A percentile compares a stretch with the other conserved stretches of the same genome.
Evolutionary conservation across 2,113 vertebrate species (phyloP).

Genomic region (Caracal caracal): DNA sequence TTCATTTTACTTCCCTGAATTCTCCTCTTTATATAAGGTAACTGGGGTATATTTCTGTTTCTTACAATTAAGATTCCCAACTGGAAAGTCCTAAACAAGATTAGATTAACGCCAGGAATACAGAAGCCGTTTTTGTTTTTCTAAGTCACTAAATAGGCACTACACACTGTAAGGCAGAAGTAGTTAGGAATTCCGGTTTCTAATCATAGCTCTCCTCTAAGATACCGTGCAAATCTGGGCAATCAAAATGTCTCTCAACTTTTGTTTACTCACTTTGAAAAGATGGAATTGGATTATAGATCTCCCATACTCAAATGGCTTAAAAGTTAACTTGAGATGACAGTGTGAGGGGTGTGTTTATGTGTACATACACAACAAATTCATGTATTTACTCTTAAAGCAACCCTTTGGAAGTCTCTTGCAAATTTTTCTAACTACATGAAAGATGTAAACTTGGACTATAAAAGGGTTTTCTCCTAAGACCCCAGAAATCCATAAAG

Average conservation of each 20-base stretch:
- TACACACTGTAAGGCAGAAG: neutral
- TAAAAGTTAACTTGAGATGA: conserved; percentile 36
- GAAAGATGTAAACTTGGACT: neutral
- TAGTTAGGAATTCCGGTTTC: conserved; percentile 9
- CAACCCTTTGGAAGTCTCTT: neutral
- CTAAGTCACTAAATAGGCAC: neutral
- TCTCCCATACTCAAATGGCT: neutral
- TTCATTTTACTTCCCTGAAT: neutral
- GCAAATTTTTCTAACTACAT: neutral
- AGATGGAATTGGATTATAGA: neutral
- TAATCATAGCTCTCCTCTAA: neutral
- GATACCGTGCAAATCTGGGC: neutral
- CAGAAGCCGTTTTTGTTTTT: neutral
- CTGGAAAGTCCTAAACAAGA: neutral
- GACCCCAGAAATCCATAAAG: neutral
- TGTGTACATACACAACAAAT: neutral
- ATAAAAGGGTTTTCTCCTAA: conserved; percentile 20
- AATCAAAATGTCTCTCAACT: neutral
- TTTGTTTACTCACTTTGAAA: neutral
- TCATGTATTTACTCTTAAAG: neutral
- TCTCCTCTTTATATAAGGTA: neutral
- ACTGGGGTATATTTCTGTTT: neutral
- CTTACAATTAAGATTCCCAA: neutral
- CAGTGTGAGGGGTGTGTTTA: neutral
- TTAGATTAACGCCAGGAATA: neutral